Percentiles rank a stretch among this genome's conserved stretches.
These are phyloP conservation scores for Teleogryllus oceanicus DNA, from an alignment of 2,888 invertebrate species.

Conservation along the genomic window DNA sequence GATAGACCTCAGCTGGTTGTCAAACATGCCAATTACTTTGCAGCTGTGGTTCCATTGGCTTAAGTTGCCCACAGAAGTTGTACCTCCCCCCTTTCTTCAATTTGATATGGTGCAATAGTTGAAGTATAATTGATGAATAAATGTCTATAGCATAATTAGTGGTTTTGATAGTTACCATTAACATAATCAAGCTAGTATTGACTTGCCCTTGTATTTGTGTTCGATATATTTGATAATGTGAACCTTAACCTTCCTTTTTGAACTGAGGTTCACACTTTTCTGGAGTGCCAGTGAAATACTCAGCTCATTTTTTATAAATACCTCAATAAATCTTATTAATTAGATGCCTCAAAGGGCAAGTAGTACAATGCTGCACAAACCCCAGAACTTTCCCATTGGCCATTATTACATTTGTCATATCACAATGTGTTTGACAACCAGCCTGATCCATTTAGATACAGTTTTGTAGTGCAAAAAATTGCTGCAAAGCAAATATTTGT, in stretches of 20 bases:
- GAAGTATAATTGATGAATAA: too few species aligned
- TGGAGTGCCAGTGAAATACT: not conserved
- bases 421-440: not conserved
- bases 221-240: too few species aligned
- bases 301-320: not conserved
- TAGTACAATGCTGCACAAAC: not conserved
- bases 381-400: not conserved
- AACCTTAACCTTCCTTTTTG: too few species aligned
- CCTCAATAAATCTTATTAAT: constrained; percentile 4
- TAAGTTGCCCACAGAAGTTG: too few species aligned
- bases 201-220: too few species aligned
- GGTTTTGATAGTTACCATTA: too few species aligned
- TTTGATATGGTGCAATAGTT: too few species aligned
- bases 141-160: too few species aligned
- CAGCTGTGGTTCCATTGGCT: too few species aligned
- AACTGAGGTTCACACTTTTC: not conserved
- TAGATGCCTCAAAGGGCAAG: not conserved
- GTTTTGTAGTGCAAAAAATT: not conserved
- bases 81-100: too few species aligned
- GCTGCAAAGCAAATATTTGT: not conserved
- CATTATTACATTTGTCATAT: too few species aligned
- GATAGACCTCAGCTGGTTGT: not conserved
- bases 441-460: not conserved
- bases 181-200: too few species aligned
- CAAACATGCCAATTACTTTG: not conserved